Evolutionary conservation across 2,797 vertebrate species (phyloP), one percentile per base, ranked within the genome.

Genomic region (Sebastes glaucus): DNA sequence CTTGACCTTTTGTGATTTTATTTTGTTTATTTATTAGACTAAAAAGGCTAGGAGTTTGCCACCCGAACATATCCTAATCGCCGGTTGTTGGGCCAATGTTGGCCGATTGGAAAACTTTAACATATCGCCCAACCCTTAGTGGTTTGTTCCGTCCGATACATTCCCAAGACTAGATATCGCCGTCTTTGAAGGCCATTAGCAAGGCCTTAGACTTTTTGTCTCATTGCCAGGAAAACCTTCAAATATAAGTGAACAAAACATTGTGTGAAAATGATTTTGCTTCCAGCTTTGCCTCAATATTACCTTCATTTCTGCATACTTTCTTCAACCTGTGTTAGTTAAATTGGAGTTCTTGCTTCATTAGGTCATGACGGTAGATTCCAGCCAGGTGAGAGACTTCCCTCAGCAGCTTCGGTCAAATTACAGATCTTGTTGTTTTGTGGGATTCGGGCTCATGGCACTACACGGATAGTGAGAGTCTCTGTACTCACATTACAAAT

Each of bases 401-500:
- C 53, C 23, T 42, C 14, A 8, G 0, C 46, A 27, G 25, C 6
- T 55, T 49, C 3, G 32, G 69, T 71, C 25, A 49, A 20, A 66
- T 71, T 25, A n/a, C 28, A 30, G 55, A 61, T 23, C 38, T 38
- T 6, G 55, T 28, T 62, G 55, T 74, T 80, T 64, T 64, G 30
- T 23, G 0, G 69, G 25, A 61, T 79, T 68, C 27, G 25, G n/a
- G 2, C 81, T 78, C 11, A 3, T 53, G 75, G 74, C 60, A 2
- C 62, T n/a, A 55, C 86, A 76, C 22, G 0, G 38, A 64, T 8
- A 60, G 23, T 27, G 9, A 57, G 38, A 13, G 62, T 71, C 57
- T 70, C 81, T 22, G 53, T 32, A 59, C 72, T 86, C 68, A 10
- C 52, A 55, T 84, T 80, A 83, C 70, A 89, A 87, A 76, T 76